Evolutionary conservation across 1,140 invertebrate species (phyloP), one percentile per base, ranked within the genome.

Genomic region (Trypoxylus dichotomus): DNA sequence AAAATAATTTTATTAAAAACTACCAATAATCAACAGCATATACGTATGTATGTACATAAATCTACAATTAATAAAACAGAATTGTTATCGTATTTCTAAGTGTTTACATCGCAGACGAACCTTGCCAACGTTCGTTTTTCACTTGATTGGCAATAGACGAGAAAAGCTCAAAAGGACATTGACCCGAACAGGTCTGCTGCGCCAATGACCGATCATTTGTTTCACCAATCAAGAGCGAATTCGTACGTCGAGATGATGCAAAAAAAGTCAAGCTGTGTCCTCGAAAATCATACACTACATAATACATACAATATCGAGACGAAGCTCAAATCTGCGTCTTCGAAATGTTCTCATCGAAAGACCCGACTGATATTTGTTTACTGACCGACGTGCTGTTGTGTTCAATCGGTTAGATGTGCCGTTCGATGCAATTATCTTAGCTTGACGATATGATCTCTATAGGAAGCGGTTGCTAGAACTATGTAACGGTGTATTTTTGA

Each of bases 161-260:
- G 24, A 68, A 68, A 68, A 68, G 60, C 60, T 25, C 21, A 25
- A 13, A 68, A 68, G 60, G 60, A 68, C 60, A 68, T 27, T 24
- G 60, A 68, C 60, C 60, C 27, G 27, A 29, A 27, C 60, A 68
- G 27, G 60, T 68, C 24, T 11, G 21, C 24, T 27, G 60, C 60
- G 60, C 60, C 21, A 68, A 68, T 68, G 60, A 68, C 60, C 60
- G 60, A 27, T 24, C 60, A 29, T 68, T 68, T 68, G 60, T 68
- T 68, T 68, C 60, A 29, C 21, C 60, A 24, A 68, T 68, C 60
- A 29, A 68, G 47, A 68, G 8, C 8, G 60, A 68, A 68, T 68
- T 68, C 24, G 60, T 68, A 29, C 21, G 19, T 47, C n/a, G n/a
- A n/a, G n/a, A n/a, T 47, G 43, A 47, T 54, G 47, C 47, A n/a